Evolutionary conservation across 2,888 invertebrate genomes (phyloP), one percentile per base, ranked within the genome.

Genomic region (Teleiodes luculella): DNA sequence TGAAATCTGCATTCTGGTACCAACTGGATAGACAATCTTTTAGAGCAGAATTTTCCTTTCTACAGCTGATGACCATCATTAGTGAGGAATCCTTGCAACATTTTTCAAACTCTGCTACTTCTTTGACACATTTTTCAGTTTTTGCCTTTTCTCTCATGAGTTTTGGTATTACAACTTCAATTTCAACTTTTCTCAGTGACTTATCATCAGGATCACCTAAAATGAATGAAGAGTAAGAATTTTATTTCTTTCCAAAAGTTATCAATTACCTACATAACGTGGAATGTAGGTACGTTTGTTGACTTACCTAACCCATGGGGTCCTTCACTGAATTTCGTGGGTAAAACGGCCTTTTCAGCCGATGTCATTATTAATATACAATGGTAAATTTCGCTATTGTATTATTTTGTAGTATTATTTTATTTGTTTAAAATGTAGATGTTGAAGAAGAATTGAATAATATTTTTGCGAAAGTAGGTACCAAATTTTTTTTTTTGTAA

Each of bases 101-200:
- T 46, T 92, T 85, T 33, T 92, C 90, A 69, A 94, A 94, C 47
- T 94, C 92, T 72, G 90, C 80, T 0, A 96, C 95, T 86, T 94
- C 94, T 62, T 91, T 80, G 0, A 74, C 57, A 80, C 98, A 98
- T 78, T 97, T 96, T 68, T 95, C 94, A 11, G 71, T 74, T 76
- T 93, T 95, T 0, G 97, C 95, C 66, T 93, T 93, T 20, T 96
- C 95, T 63, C 98, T 91, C 91, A 98, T 94, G 69, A 95, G 92
- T 81, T 97, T 95, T 0, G 98, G 96, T 74, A 99, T 95, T 62
- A 98, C 76, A 14, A 98, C 94, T 73, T 98, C 96, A 16, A 83
- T 84, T 84, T 99, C 99, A 2, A 98, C 96, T 90, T 93, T 96
- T 65, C 98, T 91, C 51, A 99, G 80, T n/a, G 89, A 87, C 70